Conservation (phyloP, 1,140 invertebrate genomes). For the Conus betulinus region DNA sequence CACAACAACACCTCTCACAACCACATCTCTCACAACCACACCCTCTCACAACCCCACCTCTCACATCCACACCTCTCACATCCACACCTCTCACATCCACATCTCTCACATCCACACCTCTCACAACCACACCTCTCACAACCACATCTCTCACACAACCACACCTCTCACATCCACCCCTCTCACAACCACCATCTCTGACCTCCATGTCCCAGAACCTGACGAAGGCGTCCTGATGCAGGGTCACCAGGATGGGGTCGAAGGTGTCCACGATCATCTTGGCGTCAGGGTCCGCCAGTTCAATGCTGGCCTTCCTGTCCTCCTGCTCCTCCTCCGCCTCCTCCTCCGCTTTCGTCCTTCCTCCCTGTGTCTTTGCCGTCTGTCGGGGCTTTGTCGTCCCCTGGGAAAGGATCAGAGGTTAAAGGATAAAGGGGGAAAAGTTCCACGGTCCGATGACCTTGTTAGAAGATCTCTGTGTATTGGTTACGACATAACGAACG, state of each 20-base stretch:
- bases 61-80: background rate
- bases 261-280: slow-evolving; percentile 66
- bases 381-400: background rate
- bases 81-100: background rate
- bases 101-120: too few relatives aligned
- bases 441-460: too few relatives aligned
- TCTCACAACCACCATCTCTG: background rate
- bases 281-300: slow-evolving; percentile 49
- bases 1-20: too few relatives aligned
- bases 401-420: too few relatives aligned
- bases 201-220: slow-evolving; percentile 71
- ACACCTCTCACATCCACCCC: background rate
- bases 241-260: slow-evolving; percentile 67
- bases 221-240: slow-evolving; percentile 70
- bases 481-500: too few relatives aligned
- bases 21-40: too few relatives aligned
- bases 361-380: background rate
- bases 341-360: background rate
- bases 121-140: too few relatives aligned
- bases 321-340: slow-evolving; percentile 31
- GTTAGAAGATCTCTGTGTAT: too few relatives aligned
- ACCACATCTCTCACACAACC: too few relatives aligned
- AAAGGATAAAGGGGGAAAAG: too few relatives aligned
- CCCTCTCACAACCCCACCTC: too few relatives aligned
- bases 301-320: slow-evolving; percentile 42